A percentile compares a stretch with the other conserved stretches of the same genome.
Evolutionary conservation across 2,113 vertebrate genomes (phyloP).

Genomic region (Bucco capensis): DNA sequence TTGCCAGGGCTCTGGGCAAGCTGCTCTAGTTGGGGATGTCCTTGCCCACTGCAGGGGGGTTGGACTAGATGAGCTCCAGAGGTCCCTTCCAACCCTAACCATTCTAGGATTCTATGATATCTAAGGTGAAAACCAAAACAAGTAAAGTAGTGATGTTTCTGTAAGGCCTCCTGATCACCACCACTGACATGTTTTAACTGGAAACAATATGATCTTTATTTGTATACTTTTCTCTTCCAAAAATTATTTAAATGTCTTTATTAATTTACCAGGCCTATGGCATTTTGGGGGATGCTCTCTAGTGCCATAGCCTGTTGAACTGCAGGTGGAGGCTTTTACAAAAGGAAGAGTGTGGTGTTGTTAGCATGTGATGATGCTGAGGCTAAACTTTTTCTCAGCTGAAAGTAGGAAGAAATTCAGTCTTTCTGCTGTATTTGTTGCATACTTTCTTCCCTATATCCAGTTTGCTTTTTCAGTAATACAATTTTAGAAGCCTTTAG

Average conservation of each 20-base stretch:
- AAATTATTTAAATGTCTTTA: not conserved
- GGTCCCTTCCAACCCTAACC: no score
- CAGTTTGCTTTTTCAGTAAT: not conserved
- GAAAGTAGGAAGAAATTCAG: not conserved
- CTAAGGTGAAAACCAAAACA: not conserved
- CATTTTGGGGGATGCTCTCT: not conserved
- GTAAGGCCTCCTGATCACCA: not conserved
- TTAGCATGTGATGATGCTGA: not conserved
- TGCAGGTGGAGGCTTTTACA: not conserved
- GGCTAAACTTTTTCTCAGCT: not conserved
- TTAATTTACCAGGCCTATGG: not conserved
- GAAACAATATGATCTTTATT: not conserved
- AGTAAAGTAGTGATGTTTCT: not conserved
- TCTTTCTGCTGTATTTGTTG: not conserved
- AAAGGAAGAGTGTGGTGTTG: not conserved
- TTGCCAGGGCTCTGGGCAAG: no score
- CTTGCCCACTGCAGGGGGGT: no score
- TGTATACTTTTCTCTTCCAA: not conserved
- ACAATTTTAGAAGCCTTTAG: conserved; percentile 34
- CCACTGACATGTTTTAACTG: not conserved
- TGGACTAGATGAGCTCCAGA: no score
- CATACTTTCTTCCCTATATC: not conserved
- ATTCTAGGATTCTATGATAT: no score
- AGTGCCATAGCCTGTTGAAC: not conserved
- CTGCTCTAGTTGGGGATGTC: no score